Conservation (phyloP, 2,113 vertebrate species). For the Lates calcarifer region DNA sequence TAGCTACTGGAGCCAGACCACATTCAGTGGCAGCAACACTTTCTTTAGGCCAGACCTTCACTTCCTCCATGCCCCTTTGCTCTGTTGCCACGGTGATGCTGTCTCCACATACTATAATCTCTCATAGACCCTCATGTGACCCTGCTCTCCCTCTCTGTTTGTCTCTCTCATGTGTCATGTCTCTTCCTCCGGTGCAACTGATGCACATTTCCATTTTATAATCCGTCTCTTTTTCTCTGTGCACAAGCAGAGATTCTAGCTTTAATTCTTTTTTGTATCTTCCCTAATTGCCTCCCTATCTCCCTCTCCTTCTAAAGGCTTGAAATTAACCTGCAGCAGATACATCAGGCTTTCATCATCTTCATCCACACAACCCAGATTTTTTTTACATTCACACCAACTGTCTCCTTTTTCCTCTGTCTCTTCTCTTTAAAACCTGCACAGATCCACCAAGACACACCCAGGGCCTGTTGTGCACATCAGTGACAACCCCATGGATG, state of each 20-base stretch:
- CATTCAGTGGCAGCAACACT: slow-evolving; percentile 68
- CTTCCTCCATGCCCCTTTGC: slow-evolving; percentile 65
- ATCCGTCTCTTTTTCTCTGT: neutral
- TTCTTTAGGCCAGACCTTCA: slow-evolving; percentile 67
- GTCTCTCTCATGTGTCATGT: slow-evolving; percentile 37
- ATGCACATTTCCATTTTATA: slow-evolving; percentile 40
- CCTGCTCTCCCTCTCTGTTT: slow-evolving; percentile 35
- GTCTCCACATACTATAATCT: slow-evolving; percentile 72
- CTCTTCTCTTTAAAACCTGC: slow-evolving; percentile 49
- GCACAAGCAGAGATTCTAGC: neutral
- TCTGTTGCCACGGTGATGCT: slow-evolving; percentile 79
- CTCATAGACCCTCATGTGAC: slow-evolving; percentile 73
- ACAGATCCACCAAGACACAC: slow-evolving; percentile 97
- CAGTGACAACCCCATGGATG: slow-evolving; percentile 99
- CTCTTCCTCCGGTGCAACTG: slow-evolving; percentile 5
- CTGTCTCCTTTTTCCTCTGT: slow-evolving; percentile 11
- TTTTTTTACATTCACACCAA: neutral
- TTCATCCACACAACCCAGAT: neutral
- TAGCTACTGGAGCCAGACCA: slow-evolving; percentile 67
- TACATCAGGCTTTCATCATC: neutral
- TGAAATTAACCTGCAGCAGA: neutral
- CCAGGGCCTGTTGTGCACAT: slow-evolving; percentile 98
- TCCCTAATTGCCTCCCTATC: slow-evolving; percentile 14
- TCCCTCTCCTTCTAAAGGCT: neutral
- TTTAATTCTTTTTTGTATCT: neutral